Evolutionary conservation across 2,113 vertebrate species (phyloP).

Genomic region (Ptilorrhoa leucosticta): DNA sequence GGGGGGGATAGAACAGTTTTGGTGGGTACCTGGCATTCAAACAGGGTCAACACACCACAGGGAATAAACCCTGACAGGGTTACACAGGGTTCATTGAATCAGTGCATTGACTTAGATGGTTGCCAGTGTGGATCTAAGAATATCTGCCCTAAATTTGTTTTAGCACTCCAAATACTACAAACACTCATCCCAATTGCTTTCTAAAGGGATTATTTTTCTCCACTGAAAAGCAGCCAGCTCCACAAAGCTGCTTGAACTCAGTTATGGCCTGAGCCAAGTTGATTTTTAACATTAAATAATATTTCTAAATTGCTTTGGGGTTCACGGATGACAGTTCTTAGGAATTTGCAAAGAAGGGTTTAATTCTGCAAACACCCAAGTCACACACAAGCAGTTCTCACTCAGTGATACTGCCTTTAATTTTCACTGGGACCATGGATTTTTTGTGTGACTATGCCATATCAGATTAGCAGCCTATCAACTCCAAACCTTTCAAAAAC

Average conservation of each 20-base stretch:
- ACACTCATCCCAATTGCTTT: constrained; percentile 36
- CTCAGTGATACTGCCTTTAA: neutral
- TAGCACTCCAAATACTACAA: constrained; percentile 34
- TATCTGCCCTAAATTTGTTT: constrained; percentile 41
- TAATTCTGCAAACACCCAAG: neutral
- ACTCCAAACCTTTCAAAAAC: neutral
- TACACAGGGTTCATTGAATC: neutral
- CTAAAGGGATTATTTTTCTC: constrained; percentile 52
- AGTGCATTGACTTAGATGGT: constrained; percentile 6
- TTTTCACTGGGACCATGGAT: neutral
- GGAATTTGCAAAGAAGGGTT: neutral
- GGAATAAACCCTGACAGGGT: neutral
- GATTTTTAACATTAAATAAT: constrained; percentile 44
- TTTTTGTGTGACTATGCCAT: neutral
- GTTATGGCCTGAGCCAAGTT: constrained; percentile 2
- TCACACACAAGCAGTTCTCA: neutral
- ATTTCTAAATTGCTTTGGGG: constrained; percentile 19
- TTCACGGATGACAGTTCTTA: neutral
- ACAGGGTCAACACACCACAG: neutral
- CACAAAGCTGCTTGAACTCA: constrained; percentile 34
- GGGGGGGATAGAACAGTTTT: neutral
- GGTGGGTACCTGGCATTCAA: neutral
- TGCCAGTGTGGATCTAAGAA: constrained; percentile 25
- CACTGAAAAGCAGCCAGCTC: constrained; percentile 26
- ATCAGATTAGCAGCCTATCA: neutral